Conservation (phyloP, 2,888 invertebrate genomes). For the Leptinotarsa peninsularis region DNA sequence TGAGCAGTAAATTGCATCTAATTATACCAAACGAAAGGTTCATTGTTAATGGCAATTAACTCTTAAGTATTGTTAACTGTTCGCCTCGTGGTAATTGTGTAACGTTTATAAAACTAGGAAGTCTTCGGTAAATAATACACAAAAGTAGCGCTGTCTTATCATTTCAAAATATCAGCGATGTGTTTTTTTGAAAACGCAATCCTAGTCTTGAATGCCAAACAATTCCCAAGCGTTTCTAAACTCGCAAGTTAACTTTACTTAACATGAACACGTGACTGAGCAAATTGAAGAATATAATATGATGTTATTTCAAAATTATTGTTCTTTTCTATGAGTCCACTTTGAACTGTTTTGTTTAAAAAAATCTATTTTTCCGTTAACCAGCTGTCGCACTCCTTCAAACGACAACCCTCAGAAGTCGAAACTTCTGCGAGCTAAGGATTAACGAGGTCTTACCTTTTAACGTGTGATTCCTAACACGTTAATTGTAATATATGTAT, state of each 20-base stretch:
- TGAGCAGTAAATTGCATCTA: slow-evolving; percentile 34
- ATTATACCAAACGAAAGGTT: slow-evolving; percentile 36
- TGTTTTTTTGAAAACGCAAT: background rate
- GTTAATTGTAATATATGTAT: too few relatives aligned
- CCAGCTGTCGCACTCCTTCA: too few relatives aligned
- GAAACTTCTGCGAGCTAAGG: too few relatives aligned
- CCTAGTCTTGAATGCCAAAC: background rate
- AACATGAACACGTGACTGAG: too few relatives aligned
- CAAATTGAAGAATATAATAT: too few relatives aligned
- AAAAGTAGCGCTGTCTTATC: background rate
- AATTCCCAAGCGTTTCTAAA: background rate
- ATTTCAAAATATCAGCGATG: background rate
- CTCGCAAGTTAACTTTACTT: background rate
- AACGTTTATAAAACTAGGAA: slow-evolving; percentile 2
- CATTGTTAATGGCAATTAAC: slow-evolving; percentile 35
- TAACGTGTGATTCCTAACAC: too few relatives aligned
- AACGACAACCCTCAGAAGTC: too few relatives aligned
- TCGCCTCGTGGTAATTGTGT: slow-evolving; percentile 10
- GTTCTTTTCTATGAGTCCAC: too few relatives aligned
- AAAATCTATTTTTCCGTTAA: too few relatives aligned
- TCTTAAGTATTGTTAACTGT: slow-evolving; percentile 28
- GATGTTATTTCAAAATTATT: too few relatives aligned
- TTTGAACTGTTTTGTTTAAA: too few relatives aligned
- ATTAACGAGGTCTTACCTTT: too few relatives aligned
- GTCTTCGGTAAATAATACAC: background rate